Percentiles rank a stretch among this genome's conserved stretches.
phyloP scores from a whole-genome alignment of 2,113 vertebrate species.

The Rhodinocichla rosea region DNA sequence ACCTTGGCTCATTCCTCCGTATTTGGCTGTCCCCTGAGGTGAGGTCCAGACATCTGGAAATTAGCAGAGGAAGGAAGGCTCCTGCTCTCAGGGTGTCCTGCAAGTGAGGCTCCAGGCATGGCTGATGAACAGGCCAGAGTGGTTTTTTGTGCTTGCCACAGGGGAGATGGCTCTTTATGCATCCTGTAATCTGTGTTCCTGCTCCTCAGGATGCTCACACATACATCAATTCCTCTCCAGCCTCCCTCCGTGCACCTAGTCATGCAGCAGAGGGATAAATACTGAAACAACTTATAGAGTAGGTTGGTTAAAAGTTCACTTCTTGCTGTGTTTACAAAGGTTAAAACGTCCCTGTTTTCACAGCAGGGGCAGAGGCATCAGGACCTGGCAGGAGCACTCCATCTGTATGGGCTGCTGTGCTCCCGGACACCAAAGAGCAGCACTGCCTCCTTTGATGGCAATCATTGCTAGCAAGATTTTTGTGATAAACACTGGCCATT shows the following conservation, averaged over 20 bases:
- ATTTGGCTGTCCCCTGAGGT: background rate
- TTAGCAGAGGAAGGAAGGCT: background rate
- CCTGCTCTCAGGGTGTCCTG: background rate
- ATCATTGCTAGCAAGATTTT: background rate
- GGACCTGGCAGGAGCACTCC: background rate
- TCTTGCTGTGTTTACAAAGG: background rate
- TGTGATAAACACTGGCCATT: background rate
- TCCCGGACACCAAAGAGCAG: background rate
- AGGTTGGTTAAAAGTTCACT: background rate
- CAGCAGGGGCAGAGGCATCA: background rate
- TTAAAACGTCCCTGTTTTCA: background rate
- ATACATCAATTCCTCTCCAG: background rate
- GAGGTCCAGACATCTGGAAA: background rate
- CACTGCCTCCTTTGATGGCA: background rate
- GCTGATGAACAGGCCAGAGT: background rate
- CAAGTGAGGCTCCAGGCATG: background rate
- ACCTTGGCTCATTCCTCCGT: background rate
- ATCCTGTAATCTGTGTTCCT: background rate
- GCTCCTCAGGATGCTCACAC: background rate
- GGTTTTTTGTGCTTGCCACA: background rate
- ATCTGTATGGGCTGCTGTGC: background rate
- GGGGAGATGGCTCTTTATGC: background rate
- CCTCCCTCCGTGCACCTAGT: fast-evolving
- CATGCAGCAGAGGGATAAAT: background rate
- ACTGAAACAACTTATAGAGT: background rate